phyloP scores from a whole-genome alignment of 2,888 invertebrate species.

The Mantis religiosa region DNA sequence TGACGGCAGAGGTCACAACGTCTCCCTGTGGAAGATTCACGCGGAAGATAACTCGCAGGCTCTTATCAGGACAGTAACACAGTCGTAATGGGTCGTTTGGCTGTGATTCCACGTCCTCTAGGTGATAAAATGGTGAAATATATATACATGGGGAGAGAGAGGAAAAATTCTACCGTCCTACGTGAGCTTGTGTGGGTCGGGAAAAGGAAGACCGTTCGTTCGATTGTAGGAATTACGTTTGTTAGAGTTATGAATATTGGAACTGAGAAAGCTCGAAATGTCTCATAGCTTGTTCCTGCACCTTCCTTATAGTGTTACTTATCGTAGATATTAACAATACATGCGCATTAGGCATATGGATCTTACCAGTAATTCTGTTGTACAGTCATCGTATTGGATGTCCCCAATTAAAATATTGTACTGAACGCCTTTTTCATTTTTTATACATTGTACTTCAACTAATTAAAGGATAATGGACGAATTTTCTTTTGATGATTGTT shows the following conservation, averaged over 20 bases:
- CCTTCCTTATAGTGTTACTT: too few relatives aligned
- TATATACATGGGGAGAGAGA: background rate
- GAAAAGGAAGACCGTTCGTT: background rate
- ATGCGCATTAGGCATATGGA: too few relatives aligned
- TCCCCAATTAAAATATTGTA: too few relatives aligned
- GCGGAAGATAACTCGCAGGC: background rate
- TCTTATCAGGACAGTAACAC: constrained; percentile 20
- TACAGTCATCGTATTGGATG: too few relatives aligned
- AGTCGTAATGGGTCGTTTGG: constrained; percentile 30
- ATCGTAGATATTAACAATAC: too few relatives aligned
- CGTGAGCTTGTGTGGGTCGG: background rate
- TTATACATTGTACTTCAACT: too few relatives aligned
- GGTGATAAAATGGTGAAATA: constrained; percentile 21
- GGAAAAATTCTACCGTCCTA: background rate
- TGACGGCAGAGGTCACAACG: background rate
- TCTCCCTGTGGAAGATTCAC: background rate
- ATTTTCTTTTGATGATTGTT: too few relatives aligned
- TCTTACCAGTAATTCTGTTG: too few relatives aligned
- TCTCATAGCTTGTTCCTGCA: too few relatives aligned
- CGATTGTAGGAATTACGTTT: background rate
- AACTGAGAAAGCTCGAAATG: background rate
- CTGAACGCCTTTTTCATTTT: too few relatives aligned
- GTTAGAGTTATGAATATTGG: background rate
- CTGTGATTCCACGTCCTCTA: constrained; percentile 23
- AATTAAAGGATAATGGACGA: too few relatives aligned